phyloP scores from a whole-genome alignment of 2,113 vertebrate genomes.

The Semnopithecus entellus region DNA sequence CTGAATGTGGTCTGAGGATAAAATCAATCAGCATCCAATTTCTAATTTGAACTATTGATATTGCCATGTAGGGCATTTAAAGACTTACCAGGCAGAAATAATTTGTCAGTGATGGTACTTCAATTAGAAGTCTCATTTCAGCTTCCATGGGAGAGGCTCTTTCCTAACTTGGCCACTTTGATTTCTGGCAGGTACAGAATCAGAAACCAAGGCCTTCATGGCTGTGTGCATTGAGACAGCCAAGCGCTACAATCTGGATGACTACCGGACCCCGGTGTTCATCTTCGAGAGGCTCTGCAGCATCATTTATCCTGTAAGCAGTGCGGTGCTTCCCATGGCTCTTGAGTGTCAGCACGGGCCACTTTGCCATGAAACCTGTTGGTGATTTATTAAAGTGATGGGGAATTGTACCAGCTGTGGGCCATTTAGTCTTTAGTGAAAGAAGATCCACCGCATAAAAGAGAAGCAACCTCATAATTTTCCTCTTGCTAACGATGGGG shows the following conservation, averaged over 20 bases:
- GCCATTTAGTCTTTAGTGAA: background rate
- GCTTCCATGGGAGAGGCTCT: background rate
- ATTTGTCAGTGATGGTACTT: background rate
- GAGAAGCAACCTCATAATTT: background rate
- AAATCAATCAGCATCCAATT: background rate
- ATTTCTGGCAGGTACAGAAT: slow-evolving; percentile 92
- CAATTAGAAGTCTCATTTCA: background rate
- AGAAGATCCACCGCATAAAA: background rate
- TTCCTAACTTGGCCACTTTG: background rate
- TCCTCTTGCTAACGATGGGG: background rate
- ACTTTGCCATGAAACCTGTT: background rate
- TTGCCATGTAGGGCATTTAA: background rate
- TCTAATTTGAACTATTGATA: background rate
- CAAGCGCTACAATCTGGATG: slow-evolving; percentile 96
- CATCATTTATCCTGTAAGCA: slow-evolving; percentile 97
- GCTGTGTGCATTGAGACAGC: slow-evolving; percentile 99
- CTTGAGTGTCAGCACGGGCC: rapidly evolving
- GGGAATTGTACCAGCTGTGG: background rate
- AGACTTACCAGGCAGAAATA: background rate
- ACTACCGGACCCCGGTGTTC: slow-evolving; percentile 98
- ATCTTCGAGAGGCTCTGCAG: slow-evolving; percentile 99
- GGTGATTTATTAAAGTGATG: background rate
- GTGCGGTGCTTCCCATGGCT: background rate
- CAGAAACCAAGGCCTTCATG: slow-evolving; percentile 99
- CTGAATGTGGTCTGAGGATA: background rate